Evolutionary conservation across 2,113 vertebrate species (phyloP), one percentile per base, ranked within the genome.

Genomic region (Cynoglossus semilaevis): DNA sequence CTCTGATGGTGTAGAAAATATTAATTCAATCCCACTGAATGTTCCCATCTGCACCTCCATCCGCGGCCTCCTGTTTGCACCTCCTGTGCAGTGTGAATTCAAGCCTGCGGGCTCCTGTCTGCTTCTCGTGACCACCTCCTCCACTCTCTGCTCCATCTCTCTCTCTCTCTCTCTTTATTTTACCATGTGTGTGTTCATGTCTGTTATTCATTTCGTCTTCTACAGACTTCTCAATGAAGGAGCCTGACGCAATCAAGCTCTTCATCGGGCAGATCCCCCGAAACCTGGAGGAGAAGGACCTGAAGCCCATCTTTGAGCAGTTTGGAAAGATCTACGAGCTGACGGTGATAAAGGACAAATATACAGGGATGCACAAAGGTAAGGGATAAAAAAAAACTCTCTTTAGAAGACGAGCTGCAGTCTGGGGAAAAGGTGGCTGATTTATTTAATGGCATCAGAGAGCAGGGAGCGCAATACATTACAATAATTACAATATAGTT

Each of bases 321-420:
- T 98, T 99, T 81, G 97, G 96, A 71, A 99, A 98, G 91, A 99
- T 99, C 92, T 98, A 99, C 43, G 97, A 99, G 90, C 91, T 99
- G 75, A 98, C 97, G 72, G 97, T 98, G 89, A 95, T 99, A 87
- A 99, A 99, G 93, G 97, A 99, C 92, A 94, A 97, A 89, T 99
- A 98, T 91, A 99, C 97, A 36, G 97, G 96, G 87, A 98, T 99
- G 96, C 97, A 99, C 93, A 99, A 99, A 98, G 97, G 97, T 99
- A 72, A 51, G 9, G 35, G 42, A n/a, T 37, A 12, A 58, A 15
- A 44, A 12, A 58, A 15, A 44, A 34, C 40, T 37, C 15, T 18
- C 51, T 34, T 35, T 13, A 16, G 9, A 18, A 8, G 46, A 9
- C 43, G 17, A 9, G 22, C 22, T 6, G 22, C 22, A 43, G 29